Conservation (phyloP, 1,140 invertebrate genomes). For the Tyrophagus putrescentiae region DNA sequence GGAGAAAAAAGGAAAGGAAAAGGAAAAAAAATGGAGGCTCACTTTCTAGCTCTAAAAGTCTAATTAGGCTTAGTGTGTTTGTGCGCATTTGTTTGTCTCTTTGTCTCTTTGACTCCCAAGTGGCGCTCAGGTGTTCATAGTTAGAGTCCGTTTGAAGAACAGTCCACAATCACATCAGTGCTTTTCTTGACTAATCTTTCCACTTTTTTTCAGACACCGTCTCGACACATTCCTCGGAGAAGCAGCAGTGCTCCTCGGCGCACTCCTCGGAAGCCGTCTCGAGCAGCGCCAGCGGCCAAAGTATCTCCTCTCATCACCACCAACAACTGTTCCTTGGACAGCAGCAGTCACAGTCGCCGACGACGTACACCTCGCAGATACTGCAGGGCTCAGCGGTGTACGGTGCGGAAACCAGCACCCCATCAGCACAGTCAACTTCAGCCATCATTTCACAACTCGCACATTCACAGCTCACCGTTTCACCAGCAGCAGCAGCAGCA, state of each 20-base stretch:
- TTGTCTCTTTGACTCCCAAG: too few relatives aligned
- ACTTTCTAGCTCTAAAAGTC: too few relatives aligned
- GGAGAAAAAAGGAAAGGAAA: too few relatives aligned
- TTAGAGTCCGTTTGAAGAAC: too few relatives aligned
- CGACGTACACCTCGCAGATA: constrained; percentile 7
- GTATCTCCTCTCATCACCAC: too few relatives aligned
- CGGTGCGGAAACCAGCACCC: neutral
- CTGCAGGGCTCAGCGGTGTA: neutral
- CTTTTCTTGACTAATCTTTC: neutral
- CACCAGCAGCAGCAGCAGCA: neutral
- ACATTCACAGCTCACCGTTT: neutral
- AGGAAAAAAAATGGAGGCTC: too few relatives aligned
- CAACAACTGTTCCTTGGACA: too few relatives aligned
- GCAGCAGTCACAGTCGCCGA: neutral
- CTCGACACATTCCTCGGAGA: constrained; percentile 10
- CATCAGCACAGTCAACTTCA: too few relatives aligned
- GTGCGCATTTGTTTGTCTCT: too few relatives aligned
- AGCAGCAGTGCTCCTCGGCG: neutral
- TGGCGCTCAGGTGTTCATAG: too few relatives aligned
- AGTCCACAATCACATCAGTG: neutral
- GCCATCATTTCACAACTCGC: constrained; percentile 6
- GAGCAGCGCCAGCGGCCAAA: too few relatives aligned
- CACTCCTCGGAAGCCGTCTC: neutral
- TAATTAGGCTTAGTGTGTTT: too few relatives aligned
- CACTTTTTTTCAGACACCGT: constrained; percentile 4